phyloP scores from a whole-genome alignment of 1,140 invertebrate genomes.

The Andrena cerasifolii region DNA sequence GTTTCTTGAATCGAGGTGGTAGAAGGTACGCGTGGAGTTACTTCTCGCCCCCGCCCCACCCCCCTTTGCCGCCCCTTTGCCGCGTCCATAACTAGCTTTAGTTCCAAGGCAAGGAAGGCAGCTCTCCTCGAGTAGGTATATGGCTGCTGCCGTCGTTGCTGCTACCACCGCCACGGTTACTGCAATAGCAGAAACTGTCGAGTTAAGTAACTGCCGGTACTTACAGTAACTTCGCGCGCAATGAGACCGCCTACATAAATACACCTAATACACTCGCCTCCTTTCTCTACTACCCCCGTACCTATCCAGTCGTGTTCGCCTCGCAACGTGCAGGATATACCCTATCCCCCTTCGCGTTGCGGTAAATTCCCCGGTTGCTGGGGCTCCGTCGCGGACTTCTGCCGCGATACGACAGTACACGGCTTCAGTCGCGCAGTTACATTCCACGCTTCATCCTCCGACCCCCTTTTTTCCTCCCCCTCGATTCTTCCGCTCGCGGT shows the following conservation, averaged over 20 bases:
- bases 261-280: conserved; percentile 73
- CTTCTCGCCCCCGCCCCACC: neutral
- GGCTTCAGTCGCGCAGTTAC: conserved; percentile 20
- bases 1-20: conserved; percentile 55
- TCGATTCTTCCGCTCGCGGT: neutral
- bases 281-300: conserved; percentile 39
- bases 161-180: conserved; percentile 47
- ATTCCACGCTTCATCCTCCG: neutral
- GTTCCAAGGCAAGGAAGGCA: conserved; percentile 53
- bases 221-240: conserved; percentile 79
- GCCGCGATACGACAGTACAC: conserved; percentile 47
- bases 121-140: conserved; percentile 59
- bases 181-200: conserved; percentile 77
- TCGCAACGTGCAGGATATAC: conserved; percentile 49
- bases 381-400: conserved; percentile 33
- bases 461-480: neutral
- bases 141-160: conserved; percentile 46
- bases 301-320: conserved; percentile 37
- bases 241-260: conserved; percentile 80
- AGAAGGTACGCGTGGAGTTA: conserved; percentile 43
- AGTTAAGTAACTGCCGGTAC: conserved; percentile 79
- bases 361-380: conserved; percentile 61
- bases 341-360: conserved; percentile 47
- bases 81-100: conserved; percentile 70
- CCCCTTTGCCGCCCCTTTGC: conserved; percentile 15